These are phyloP conservation scores for Meteorus colon DNA, from an alignment of 2,888 invertebrate species.

Conservation along the genomic window DNA sequence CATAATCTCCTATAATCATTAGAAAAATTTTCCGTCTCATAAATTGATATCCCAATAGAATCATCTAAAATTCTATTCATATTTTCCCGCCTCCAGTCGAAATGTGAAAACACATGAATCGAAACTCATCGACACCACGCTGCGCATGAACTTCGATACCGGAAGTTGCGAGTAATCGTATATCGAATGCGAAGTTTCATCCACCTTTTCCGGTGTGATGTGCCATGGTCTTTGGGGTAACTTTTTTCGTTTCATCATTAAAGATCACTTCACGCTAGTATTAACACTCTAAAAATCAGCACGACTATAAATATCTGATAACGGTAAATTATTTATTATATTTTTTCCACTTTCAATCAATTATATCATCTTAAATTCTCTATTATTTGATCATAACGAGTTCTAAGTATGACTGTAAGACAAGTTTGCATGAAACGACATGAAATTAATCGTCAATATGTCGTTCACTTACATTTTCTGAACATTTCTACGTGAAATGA, in stretches of 20 bases:
- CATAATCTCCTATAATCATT: too few relatives aligned
- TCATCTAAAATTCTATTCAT: too few relatives aligned
- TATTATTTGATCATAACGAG: background rate
- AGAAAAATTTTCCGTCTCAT: too few relatives aligned
- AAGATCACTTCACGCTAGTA: slow-evolving; percentile 30
- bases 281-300: slow-evolving; percentile 28
- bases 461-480: background rate
- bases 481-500: background rate
- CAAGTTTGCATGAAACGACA: slow-evolving; percentile 8
- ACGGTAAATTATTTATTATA: background rate
- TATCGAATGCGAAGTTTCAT: slow-evolving; percentile 55
- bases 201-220: slow-evolving; percentile 68
- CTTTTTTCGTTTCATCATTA: slow-evolving; percentile 65
- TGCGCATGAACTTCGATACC: slow-evolving; percentile 44
- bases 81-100: slow-evolving; percentile 10
- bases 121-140: background rate
- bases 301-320: slow-evolving; percentile 1
- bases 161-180: slow-evolving; percentile 54
- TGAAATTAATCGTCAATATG: background rate
- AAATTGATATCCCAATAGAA: too few relatives aligned
- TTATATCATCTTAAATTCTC: background rate
- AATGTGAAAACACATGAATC: background rate
- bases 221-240: slow-evolving; percentile 66
- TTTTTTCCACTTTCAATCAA: background rate
- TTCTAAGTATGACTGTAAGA: background rate